phyloP scores from a whole-genome alignment of 2,113 vertebrate genomes.

The Noctilio leporinus region DNA sequence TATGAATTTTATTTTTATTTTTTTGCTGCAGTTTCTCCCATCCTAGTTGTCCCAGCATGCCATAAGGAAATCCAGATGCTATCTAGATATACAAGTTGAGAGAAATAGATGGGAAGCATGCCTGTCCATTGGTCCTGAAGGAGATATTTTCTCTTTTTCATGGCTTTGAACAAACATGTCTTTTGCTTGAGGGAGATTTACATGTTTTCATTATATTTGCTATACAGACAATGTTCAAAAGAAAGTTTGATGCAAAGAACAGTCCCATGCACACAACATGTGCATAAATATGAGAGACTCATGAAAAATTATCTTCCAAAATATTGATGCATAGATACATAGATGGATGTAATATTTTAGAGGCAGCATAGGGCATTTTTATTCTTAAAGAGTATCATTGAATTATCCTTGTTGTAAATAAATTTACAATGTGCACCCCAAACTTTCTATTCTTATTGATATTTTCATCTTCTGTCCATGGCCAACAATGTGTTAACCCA shows the following conservation, averaged over 20 bases:
- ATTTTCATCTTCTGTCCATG: not conserved
- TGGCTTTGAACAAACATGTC: not conserved
- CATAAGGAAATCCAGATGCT: no score
- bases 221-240: not conserved
- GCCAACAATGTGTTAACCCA: not conserved
- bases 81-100: no score
- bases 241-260: not conserved
- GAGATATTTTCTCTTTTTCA: not conserved
- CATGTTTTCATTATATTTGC: not conserved
- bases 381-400: not conserved
- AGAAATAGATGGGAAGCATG: not conserved
- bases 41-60: not conserved
- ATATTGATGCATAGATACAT: not conserved
- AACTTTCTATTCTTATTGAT: not conserved
- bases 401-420: not conserved
- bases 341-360: not conserved
- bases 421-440: not conserved
- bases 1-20: not conserved
- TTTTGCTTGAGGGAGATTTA: not conserved
- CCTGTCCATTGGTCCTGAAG: not conserved
- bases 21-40: not conserved
- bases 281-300: not conserved
- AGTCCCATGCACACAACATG: not conserved
- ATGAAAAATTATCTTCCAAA: not conserved
- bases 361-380: not conserved